Evolutionary conservation across 2,797 vertebrate genomes (phyloP).

Genomic region (Aplochiton taeniatus): DNA sequence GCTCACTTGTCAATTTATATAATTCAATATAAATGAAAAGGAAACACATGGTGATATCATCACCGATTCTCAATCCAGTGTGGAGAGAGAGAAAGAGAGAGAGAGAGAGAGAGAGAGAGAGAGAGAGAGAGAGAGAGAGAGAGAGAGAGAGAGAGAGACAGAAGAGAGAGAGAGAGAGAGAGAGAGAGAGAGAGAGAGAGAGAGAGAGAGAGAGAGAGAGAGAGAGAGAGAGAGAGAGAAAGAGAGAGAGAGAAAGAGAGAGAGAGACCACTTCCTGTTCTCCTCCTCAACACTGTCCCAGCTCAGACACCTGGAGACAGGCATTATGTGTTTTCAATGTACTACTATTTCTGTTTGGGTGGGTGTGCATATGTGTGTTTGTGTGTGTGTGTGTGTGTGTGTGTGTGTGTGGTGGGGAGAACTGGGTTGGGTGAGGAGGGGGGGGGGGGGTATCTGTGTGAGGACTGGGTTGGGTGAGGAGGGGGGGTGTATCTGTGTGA

Average conservation of each 20-base stretch:
- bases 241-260: not conserved
- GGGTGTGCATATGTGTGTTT: too few species aligned
- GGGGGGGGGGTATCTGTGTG: too few species aligned
- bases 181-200: not conserved
- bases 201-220: not conserved
- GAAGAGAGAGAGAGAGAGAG: not conserved
- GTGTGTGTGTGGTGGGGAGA: too few species aligned
- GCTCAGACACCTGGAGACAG: not conserved
- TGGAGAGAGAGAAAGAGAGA: not conserved
- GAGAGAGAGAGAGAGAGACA: constrained; percentile 1
- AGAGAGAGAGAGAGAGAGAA: not conserved
- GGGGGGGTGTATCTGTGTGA: too few species aligned
- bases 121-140: not conserved
- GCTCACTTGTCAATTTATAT: too few species aligned
- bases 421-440: too few species aligned
- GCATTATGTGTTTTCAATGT: not conserved
- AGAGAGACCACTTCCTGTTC: not conserved
- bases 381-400: too few species aligned
- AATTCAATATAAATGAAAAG: too few species aligned
- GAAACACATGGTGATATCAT: too few species aligned
- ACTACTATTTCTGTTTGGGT: too few species aligned
- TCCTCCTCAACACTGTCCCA: not conserved
- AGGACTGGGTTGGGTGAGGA: too few species aligned
- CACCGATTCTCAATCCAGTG: too few species aligned
- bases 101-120: not conserved